Evolutionary conservation across 2,113 vertebrate genomes (phyloP).

Genomic region (Elgaria multicarinata): DNA sequence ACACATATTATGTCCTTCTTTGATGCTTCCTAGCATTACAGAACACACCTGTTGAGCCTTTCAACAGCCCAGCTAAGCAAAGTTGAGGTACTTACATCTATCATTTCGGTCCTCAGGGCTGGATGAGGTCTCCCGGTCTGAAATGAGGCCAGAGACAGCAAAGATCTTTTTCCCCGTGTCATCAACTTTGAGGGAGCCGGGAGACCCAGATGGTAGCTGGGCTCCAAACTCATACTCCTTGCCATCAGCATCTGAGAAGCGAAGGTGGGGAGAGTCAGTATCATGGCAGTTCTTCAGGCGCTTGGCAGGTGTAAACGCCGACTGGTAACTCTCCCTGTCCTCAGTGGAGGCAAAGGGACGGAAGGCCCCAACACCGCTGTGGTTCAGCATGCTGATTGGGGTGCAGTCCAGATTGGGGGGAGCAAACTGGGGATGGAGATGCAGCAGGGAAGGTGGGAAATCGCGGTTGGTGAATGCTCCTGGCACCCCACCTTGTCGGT

Average conservation of each 20-base stretch:
- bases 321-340: conserved; percentile 97
- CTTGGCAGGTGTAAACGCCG: conserved; percentile 97
- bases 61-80: conserved; percentile 42
- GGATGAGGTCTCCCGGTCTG: conserved; percentile 96
- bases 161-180: conserved; percentile 98
- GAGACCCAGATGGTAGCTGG: conserved; percentile 94
- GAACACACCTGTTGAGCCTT: conserved; percentile 66
- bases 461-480: conserved; percentile 96
- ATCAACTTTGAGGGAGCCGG: conserved; percentile 94
- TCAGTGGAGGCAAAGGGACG: conserved; percentile 96
- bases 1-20: background rate
- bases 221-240: conserved; percentile 98
- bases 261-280: conserved; percentile 96
- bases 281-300: conserved; percentile 98
- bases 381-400: conserved; percentile 98
- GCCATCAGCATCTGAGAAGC: conserved; percentile 97
- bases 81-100: conserved; percentile 91
- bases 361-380: conserved; percentile 97
- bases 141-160: conserved; percentile 97
- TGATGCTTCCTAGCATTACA: background rate
- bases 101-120: conserved; percentile 98
- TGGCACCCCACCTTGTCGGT: conserved; percentile 95
- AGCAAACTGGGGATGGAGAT: conserved; percentile 98
- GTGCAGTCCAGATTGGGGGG: conserved; percentile 98
- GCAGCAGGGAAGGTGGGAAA: conserved; percentile 96